These are phyloP conservation scores for Ardeotis arabs DNA, from an alignment of 2,113 vertebrate genomes.

Conservation along the genomic window DNA sequence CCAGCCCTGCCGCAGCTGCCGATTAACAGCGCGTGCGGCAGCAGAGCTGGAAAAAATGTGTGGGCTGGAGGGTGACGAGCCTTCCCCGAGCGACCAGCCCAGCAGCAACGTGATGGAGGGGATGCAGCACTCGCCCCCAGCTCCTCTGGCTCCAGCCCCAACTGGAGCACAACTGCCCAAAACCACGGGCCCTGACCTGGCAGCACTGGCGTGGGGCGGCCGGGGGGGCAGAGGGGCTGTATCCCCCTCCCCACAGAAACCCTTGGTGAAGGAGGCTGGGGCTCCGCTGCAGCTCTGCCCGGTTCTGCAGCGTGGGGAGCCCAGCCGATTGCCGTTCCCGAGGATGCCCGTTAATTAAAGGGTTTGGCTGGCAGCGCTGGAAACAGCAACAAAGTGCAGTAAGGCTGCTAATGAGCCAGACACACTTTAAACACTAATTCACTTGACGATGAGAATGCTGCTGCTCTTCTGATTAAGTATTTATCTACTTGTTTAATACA, in stretches of 20 bases:
- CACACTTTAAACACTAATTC: conserved; percentile 41
- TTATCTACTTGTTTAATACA: conserved; percentile 67
- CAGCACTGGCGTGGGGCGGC: not conserved
- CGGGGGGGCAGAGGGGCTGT: too few species aligned
- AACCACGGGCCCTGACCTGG: rapidly evolving
- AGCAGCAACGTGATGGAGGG: too few species aligned
- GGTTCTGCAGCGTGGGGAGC: not conserved
- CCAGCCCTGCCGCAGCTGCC: too few species aligned
- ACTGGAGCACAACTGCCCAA: not conserved
- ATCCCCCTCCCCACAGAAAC: too few species aligned
- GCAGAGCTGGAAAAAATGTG: too few species aligned
- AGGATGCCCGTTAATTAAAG: not conserved
- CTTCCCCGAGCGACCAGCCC: too few species aligned
- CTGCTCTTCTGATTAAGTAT: conserved; percentile 44
- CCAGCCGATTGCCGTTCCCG: not conserved
- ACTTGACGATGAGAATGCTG: conserved; percentile 44
- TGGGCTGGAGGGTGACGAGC: too few species aligned
- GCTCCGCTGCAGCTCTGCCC: not conserved
- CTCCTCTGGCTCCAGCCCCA: not conserved
- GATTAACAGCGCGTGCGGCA: too few species aligned
- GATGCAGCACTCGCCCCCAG: too few species aligned
- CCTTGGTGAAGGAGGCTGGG: too few species aligned
- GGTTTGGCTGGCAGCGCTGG: not conserved
- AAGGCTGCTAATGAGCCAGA: conserved; percentile 27
- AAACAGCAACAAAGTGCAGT: not conserved